Evolutionary conservation across 2,888 invertebrate species (phyloP), one percentile per base, ranked within the genome.

Genomic region (Anarsia innoxiella): DNA sequence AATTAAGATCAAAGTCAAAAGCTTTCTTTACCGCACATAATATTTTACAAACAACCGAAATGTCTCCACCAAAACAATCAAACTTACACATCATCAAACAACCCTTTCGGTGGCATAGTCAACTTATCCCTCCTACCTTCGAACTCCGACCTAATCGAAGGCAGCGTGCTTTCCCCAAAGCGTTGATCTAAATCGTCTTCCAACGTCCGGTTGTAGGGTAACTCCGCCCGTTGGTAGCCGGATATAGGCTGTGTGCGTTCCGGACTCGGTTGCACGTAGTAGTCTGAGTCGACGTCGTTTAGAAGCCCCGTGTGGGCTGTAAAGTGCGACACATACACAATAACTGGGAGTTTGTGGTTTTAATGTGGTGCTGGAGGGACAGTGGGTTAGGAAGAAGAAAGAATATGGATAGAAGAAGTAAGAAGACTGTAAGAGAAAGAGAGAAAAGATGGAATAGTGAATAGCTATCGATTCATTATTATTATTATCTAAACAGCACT

Each of bases 11-110:
- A n/a, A n/a, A n/a, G n/a, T n/a, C n/a, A n/a, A n/a, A n/a, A n/a
- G n/a, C n/a, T n/a, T n/a, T n/a, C n/a, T n/a, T n/a, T n/a, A n/a
- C n/a, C n/a, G n/a, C n/a, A n/a, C n/a, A n/a, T n/a, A n/a, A n/a
- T n/a, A n/a, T n/a, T n/a, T n/a, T n/a, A n/a, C n/a, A n/a, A n/a
- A n/a, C n/a, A n/a, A n/a, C n/a, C n/a, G n/a, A n/a, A n/a, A n/a
- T n/a, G n/a, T n/a, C n/a, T n/a, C n/a, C n/a, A n/a, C 19, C 19
- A 19, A 3, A 3, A 19, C 19, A 25, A 12, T 12, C n/a, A 14
- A 10, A 39, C 3, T 49, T 73, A 94, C 41, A 95, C 93, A 67
- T 95, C 94, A 63, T 95, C 94, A 51, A 95, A 95, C 41, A 95
- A 86, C 6, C 93, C 93, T 48, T 91, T 86, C 0, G 93, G 94